Conservation (phyloP, 2,113 vertebrate genomes). For the Naja naja region DNA sequence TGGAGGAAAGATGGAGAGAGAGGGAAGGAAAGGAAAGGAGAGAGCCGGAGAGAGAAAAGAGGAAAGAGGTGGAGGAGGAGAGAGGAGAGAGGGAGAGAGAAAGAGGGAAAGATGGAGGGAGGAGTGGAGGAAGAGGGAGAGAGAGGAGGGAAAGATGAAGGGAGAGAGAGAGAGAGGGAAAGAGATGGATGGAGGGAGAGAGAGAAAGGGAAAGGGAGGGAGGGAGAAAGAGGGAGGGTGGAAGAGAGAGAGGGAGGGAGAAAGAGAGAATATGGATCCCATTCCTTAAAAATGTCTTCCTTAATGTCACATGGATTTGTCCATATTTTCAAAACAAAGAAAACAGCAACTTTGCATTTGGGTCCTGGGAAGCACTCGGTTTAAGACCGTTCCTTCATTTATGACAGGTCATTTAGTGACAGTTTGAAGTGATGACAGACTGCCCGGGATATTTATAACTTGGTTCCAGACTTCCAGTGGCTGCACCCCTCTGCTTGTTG, state of each 20-base stretch:
- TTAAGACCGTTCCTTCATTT: background rate
- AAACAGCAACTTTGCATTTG: background rate
- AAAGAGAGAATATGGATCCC: background rate
- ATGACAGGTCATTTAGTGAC: background rate
- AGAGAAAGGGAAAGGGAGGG: background rate
- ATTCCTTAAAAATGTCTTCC: constrained; percentile 41
- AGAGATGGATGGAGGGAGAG: rapidly evolving
- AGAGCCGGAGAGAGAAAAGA: no score
- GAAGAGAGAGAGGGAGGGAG: background rate
- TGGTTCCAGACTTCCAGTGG: no score
- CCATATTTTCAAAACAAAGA: background rate
- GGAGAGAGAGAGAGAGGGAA: background rate
- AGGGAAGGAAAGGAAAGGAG: rapidly evolving
- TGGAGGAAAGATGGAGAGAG: rapidly evolving
- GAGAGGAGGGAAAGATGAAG: background rate
- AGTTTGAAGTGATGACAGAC: no score
- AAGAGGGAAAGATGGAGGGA: rapidly evolving
- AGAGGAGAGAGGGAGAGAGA: no score
- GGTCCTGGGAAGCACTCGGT: background rate
- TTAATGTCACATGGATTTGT: constrained; percentile 31
- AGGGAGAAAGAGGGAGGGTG: rapidly evolving
- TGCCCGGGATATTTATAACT: no score
- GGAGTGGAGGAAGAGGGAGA: no score
- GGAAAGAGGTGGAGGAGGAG: no score
- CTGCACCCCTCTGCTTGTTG: no score